Evolutionary conservation across 2,113 vertebrate species (phyloP).

Genomic region (Manacus vitellinus): DNA sequence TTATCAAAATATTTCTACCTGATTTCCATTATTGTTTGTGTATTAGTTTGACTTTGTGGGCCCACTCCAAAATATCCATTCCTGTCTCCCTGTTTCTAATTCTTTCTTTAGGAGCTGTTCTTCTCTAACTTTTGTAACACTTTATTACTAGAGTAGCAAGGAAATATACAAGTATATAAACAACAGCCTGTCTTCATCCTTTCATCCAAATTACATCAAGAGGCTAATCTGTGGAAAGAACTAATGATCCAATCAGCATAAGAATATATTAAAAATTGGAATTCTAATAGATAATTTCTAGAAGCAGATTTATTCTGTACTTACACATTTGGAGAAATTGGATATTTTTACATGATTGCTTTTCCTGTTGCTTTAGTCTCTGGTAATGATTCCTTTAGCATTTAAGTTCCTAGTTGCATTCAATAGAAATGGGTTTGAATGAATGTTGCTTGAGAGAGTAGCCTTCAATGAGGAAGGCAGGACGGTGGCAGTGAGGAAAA

Average conservation of each 20-base stretch:
- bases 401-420: not conserved
- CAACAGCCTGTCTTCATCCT: not conserved
- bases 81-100: not conserved
- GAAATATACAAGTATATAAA: not conserved
- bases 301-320: not conserved
- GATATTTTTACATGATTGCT: not conserved
- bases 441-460: not conserved
- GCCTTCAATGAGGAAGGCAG: not conserved
- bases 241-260: conserved; percentile 28
- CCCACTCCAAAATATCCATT: not conserved
- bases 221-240: not conserved
- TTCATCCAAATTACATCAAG: not conserved
- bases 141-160: not conserved
- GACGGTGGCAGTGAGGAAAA: not conserved
- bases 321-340: not conserved
- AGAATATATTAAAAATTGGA: not conserved
- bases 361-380: not conserved
- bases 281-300: conserved; percentile 7
- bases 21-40: not conserved
- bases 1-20: not conserved
- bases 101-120: not conserved
- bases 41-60: not conserved
- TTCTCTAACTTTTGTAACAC: not conserved
- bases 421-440: not conserved
- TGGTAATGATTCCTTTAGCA: not conserved